phyloP scores from a whole-genome alignment of 2,113 vertebrate species.

The Tiliqua scincoides region DNA sequence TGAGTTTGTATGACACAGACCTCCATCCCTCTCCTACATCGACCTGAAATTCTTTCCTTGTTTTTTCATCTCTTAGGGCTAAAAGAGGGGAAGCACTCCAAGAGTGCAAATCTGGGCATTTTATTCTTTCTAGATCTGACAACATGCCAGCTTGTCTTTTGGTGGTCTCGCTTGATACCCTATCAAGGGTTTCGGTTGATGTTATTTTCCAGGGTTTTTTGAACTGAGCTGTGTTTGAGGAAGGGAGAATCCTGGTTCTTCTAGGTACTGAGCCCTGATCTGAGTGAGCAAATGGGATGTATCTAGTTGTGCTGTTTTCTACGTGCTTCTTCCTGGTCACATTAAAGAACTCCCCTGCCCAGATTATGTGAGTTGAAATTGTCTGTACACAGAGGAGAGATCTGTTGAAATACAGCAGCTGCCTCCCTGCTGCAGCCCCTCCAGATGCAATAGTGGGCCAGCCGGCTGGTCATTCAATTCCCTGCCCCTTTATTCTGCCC shows the following conservation, averaged over 20 bases:
- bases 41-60: neutral
- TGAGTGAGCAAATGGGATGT: neutral
- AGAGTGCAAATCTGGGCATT: neutral
- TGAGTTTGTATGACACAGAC: too few species aligned
- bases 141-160: neutral
- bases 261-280: too few species aligned
- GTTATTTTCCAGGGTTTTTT: neutral
- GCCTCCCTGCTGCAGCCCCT: slow-evolving; percentile 27
- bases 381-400: neutral
- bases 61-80: neutral
- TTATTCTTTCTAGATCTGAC: neutral
- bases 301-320: neutral
- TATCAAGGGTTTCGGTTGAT: neutral
- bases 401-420: slow-evolving; percentile 15
- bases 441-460: slow-evolving; percentile 18
- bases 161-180: neutral
- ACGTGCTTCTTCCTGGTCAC: neutral
- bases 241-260: neutral
- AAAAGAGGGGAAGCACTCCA: neutral
- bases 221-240: neutral
- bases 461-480: slow-evolving; percentile 30
- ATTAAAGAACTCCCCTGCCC: neutral
- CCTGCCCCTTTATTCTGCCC: slow-evolving; percentile 28
- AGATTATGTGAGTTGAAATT: neutral
- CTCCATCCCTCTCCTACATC: neutral